Conservation (phyloP, 2,113 vertebrate species). For the Nibea albiflora region DNA sequence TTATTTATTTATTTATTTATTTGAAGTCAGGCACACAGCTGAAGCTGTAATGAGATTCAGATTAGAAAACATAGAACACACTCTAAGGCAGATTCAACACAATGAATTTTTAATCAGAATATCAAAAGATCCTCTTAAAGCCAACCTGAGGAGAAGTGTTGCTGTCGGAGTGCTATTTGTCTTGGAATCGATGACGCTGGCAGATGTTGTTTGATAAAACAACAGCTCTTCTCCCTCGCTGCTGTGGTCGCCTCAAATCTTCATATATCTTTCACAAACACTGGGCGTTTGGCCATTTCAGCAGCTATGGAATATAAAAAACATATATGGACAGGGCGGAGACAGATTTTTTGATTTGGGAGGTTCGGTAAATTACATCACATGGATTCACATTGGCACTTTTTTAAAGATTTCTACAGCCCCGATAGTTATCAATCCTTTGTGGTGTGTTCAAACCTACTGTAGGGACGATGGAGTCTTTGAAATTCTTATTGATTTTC, state of each 20-base stretch:
- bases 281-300: conserved; percentile 59
- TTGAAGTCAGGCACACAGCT: conserved; percentile 44
- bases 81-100: conserved; percentile 79
- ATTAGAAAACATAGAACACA: conserved; percentile 66
- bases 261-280: conserved; percentile 65
- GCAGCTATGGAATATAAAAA: conserved; percentile 35
- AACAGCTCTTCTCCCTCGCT: conserved; percentile 69
- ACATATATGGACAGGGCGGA: neutral
- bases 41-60: conserved; percentile 72
- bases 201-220: conserved; percentile 83
- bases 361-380: conserved; percentile 19
- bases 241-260: conserved; percentile 58
- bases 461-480: conserved; percentile 20
- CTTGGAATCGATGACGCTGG: conserved; percentile 74
- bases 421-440: conserved; percentile 30
- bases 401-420: conserved; percentile 22
- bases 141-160: conserved; percentile 75
- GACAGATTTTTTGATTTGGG: conserved; percentile 32
- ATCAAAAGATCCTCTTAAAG: conserved; percentile 81
- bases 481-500: conserved; percentile 70
- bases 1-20: conserved; percentile 33
- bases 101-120: conserved; percentile 82
- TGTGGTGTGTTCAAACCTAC: conserved; percentile 26
- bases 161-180: conserved; percentile 75
- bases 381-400: conserved; percentile 8